Evolutionary conservation across 2,113 vertebrate species (phyloP).

Genomic region (Erinaceus europaeus): DNA sequence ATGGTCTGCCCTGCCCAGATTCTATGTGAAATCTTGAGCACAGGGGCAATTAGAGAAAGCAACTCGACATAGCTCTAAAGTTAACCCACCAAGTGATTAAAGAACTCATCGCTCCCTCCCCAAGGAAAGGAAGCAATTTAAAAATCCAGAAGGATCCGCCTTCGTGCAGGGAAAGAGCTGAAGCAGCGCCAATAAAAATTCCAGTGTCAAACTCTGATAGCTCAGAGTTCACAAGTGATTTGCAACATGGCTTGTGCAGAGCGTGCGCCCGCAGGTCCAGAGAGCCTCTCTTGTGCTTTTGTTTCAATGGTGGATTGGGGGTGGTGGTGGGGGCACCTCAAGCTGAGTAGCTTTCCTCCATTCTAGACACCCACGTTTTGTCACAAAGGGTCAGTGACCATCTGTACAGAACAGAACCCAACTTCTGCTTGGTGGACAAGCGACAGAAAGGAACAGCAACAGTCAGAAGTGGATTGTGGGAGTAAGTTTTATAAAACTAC

Average conservation of each 20-base stretch:
- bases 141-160: slow-evolving; percentile 69
- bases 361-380: not conserved
- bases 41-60: slow-evolving; percentile 70
- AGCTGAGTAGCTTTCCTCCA: not conserved
- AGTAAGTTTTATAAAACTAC: slow-evolving; percentile 20
- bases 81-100: slow-evolving; percentile 69
- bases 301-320: slow-evolving; percentile 19
- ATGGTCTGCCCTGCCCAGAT: not conserved
- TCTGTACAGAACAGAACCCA: slow-evolving; percentile 6
- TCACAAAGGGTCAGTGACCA: slow-evolving; percentile 50
- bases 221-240: slow-evolving; percentile 57
- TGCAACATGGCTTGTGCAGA: slow-evolving; percentile 64
- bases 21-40: slow-evolving; percentile 23
- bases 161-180: slow-evolving; percentile 72
- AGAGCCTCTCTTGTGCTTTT: slow-evolving; percentile 32
- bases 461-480: not conserved
- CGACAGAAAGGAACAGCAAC: not conserved
- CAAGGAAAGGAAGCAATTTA: slow-evolving; percentile 49
- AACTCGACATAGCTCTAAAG: slow-evolving; percentile 57
- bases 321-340: not conserved
- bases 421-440: not conserved
- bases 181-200: slow-evolving; percentile 64
- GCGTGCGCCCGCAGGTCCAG: slow-evolving; percentile 44
- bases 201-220: slow-evolving; percentile 71
- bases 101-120: slow-evolving; percentile 41